These are phyloP conservation scores for Brachyistius frenatus DNA, from an alignment of 2,113 vertebrate genomes.

Conservation along the genomic window DNA sequence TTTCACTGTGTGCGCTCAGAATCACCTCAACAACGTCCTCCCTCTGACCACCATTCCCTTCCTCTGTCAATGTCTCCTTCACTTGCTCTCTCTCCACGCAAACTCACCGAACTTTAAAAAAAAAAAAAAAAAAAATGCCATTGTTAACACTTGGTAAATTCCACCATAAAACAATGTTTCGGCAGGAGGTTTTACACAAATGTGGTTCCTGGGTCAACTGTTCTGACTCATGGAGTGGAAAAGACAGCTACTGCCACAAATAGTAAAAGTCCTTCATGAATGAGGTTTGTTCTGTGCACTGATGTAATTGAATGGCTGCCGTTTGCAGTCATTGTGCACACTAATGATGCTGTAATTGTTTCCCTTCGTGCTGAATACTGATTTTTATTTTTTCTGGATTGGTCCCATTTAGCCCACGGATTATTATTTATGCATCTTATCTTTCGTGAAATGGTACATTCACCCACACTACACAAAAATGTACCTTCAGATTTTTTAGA, in stretches of 20 bases:
- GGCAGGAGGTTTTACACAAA: slow-evolving; percentile 58
- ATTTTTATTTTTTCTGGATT: slow-evolving; percentile 5
- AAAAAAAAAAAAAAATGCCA: slow-evolving; percentile 48
- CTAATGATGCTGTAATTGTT: slow-evolving; percentile 57
- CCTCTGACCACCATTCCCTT: slow-evolving; percentile 25
- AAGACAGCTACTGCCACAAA: slow-evolving; percentile 54
- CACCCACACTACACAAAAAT: neutral
- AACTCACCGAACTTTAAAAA: slow-evolving; percentile 24
- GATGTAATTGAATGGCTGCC: slow-evolving; percentile 60
- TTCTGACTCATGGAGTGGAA: slow-evolving; percentile 68
- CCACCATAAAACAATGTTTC: slow-evolving; percentile 63
- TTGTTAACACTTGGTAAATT: slow-evolving; percentile 66
- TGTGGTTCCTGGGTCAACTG: slow-evolving; percentile 57
- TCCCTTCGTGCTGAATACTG: slow-evolving; percentile 36
- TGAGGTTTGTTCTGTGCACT: slow-evolving; percentile 40
- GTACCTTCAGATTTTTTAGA: neutral
- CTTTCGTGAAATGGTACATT: neutral
- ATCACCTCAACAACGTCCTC: slow-evolving; percentile 35
- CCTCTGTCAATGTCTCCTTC: slow-evolving; percentile 10
- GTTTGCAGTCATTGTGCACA: slow-evolving; percentile 43
- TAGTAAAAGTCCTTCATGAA: slow-evolving; percentile 57
- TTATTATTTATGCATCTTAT: neutral
- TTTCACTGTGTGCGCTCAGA: slow-evolving; percentile 50
- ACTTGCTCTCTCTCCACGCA: slow-evolving; percentile 12
- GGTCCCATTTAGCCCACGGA: neutral